phyloP scores from a whole-genome alignment of 2,797 vertebrate species.

The Gymnopithys bicolor region DNA sequence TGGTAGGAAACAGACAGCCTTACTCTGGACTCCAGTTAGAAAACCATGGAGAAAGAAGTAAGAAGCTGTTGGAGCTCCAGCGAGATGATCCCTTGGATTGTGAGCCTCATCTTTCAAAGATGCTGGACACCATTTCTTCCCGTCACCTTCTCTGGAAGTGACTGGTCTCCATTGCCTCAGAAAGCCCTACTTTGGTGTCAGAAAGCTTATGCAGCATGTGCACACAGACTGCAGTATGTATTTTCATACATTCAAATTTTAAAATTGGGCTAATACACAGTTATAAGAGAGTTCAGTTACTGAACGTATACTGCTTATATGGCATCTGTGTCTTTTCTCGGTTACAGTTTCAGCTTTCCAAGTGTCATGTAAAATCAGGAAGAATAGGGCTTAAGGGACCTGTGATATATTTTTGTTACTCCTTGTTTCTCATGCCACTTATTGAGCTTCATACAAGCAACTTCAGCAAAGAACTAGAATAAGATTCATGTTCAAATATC shows the following conservation, averaged over 20 bases:
- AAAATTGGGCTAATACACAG: background rate
- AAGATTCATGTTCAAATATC: rapidly evolving
- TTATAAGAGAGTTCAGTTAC: background rate
- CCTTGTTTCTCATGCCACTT: background rate
- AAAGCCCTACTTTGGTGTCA: background rate
- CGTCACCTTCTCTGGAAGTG: background rate
- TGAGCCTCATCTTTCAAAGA: background rate
- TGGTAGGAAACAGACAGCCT: background rate
- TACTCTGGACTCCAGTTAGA: background rate
- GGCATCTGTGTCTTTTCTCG: background rate
- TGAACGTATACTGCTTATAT: background rate
- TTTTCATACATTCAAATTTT: background rate
- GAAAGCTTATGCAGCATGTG: background rate
- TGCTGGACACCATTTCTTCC: background rate
- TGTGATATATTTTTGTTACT: background rate
- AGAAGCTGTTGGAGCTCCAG: background rate
- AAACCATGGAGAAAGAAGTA: background rate
- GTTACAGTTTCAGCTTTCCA: background rate
- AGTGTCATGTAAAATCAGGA: background rate
- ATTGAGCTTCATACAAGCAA: background rate
- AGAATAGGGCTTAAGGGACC: background rate
- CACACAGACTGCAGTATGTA: background rate
- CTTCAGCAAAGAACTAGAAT: background rate
- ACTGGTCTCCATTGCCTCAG: background rate
- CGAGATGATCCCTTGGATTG: background rate